A percentile compares a stretch with the other conserved stretches of the same genome.
Evolutionary conservation across 2,888 invertebrate species (phyloP).

Genomic region (Erebia aethiops): DNA sequence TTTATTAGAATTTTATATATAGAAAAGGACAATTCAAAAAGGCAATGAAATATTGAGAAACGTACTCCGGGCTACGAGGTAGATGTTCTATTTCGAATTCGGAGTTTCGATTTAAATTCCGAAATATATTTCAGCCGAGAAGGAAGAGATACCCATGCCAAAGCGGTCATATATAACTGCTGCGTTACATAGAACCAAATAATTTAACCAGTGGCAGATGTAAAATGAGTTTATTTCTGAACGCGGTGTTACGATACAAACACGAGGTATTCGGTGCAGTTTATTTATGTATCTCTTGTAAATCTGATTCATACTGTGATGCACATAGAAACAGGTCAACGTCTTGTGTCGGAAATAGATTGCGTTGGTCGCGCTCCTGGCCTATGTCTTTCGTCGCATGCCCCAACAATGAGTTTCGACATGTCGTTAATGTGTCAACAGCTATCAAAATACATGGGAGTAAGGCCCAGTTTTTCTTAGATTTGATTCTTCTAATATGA

Average conservation of each 20-base stretch:
- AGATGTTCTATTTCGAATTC: neutral
- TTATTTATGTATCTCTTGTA: slow-evolving; percentile 37
- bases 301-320: slow-evolving; percentile 59
- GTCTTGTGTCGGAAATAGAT: slow-evolving; percentile 73
- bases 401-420: slow-evolving; percentile 69
- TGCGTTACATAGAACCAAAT: slow-evolving; percentile 2
- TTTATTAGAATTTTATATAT: too few species aligned
- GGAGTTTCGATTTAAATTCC: slow-evolving; percentile 11
- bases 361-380: slow-evolving; percentile 63
- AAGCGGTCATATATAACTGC: slow-evolving; percentile 2
- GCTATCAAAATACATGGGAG: slow-evolving; percentile 59
- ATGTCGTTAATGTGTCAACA: slow-evolving; percentile 77
- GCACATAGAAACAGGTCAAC: slow-evolving; percentile 71
- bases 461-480: neutral
- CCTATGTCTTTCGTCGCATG: slow-evolving; percentile 70
- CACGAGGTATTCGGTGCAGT: slow-evolving; percentile 20
- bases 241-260: slow-evolving; percentile 19
- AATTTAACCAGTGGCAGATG: slow-evolving; percentile 9
- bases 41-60: neutral
- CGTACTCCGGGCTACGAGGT: neutral
- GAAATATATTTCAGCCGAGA: slow-evolving; percentile 5
- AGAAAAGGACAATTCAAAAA: neutral
- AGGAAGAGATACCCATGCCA: slow-evolving; percentile 1
- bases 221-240: slow-evolving; percentile 20
- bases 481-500: neutral